A percentile compares a stretch with the other conserved stretches of the same genome.
phyloP scores from a whole-genome alignment of 2,113 vertebrate species.

The Lanius ludovicianus region DNA sequence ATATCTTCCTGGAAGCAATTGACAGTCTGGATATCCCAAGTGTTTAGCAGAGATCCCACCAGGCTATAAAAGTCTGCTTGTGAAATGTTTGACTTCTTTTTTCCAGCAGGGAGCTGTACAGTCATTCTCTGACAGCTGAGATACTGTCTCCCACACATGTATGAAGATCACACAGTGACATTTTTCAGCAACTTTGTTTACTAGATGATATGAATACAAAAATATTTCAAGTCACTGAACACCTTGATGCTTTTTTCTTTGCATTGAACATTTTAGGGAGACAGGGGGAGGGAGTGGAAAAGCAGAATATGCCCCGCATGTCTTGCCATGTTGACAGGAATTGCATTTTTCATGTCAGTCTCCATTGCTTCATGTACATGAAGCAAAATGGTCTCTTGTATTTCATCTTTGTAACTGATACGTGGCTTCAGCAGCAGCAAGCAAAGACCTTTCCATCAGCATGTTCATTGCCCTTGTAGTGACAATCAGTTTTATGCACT shows the following conservation, averaged over 20 bases:
- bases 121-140: constrained; percentile 42
- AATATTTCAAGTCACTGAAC: not conserved
- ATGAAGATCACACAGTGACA: constrained; percentile 4
- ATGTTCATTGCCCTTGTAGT: not conserved
- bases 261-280: not conserved
- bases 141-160: not conserved
- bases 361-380: not conserved
- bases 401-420: not conserved
- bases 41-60: not conserved
- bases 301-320: not conserved
- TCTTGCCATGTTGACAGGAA: not conserved
- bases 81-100: not conserved
- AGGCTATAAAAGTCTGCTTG: not conserved
- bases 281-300: not conserved
- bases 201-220: constrained; percentile 27
- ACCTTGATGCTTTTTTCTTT: not conserved
- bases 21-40: constrained; percentile 11
- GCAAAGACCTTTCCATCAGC: not conserved
- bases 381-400: not conserved
- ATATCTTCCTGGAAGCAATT: not conserved
- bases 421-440: not conserved
- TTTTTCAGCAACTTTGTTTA: constrained; percentile 51
- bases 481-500: not conserved
- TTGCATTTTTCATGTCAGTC: not conserved
- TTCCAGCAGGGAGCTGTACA: constrained; percentile 28